Conservation (phyloP, 2,888 invertebrate genomes). For the Eubasilissa splendida region DNA sequence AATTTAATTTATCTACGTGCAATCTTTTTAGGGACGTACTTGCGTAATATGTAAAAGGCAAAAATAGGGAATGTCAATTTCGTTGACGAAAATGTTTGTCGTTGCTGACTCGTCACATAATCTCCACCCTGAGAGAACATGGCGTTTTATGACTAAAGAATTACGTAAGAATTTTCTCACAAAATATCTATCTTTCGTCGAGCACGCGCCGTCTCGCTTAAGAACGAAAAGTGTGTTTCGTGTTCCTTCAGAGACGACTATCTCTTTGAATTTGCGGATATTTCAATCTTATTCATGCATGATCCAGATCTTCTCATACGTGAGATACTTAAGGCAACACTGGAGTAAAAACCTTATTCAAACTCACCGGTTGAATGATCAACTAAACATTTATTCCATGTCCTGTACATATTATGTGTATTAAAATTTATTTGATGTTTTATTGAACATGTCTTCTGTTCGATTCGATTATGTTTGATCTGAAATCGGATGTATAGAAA, state of each 20-base stretch:
- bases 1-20: too few relatives aligned
- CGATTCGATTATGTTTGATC: not conserved
- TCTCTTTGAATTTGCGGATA: constrained; percentile 16
- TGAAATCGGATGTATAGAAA: too few relatives aligned
- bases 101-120: constrained; percentile 5
- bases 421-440: constrained; percentile 4
- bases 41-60: too few relatives aligned
- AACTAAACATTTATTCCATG: not conserved
- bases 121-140: constrained; percentile 9
- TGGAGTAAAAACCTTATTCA: not conserved
- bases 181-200: not conserved
- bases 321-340: not conserved
- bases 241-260: constrained; percentile 1
- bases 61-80: constrained; percentile 21
- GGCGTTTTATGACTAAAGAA: constrained; percentile 23
- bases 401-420: not conserved
- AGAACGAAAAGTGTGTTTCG: constrained; percentile 1
- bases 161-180: constrained; percentile 17
- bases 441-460: not conserved
- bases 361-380: not conserved
- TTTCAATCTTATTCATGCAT: constrained; percentile 20
- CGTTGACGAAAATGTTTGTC: constrained; percentile 29
- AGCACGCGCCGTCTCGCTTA: constrained; percentile 13
- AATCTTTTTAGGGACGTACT: too few relatives aligned
- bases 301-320: constrained; percentile 8